Evolutionary conservation across 2,888 invertebrate species (phyloP), one percentile per base, ranked within the genome.

Genomic region (Phlogophora meticulosa): DNA sequence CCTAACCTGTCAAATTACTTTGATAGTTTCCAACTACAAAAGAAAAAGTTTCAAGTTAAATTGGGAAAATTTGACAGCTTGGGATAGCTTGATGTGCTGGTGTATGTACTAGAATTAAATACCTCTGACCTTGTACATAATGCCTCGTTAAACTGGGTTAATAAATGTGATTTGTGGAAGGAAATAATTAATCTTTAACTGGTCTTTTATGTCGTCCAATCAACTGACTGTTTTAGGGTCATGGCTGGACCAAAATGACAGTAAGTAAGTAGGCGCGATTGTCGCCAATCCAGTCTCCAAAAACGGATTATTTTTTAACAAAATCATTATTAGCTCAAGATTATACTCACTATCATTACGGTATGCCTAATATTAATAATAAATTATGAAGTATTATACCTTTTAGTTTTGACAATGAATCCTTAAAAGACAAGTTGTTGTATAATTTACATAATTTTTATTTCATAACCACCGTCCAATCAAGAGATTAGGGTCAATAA

Each of bases 161-260:
- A 34, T 80, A 46, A 69, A 58, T 56, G 11, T 53, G 10, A 78
- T 72, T 78, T 62, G 51, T 69, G 36, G 46, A 64, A 72, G 72
- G 78, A 68, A 74, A 70, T 53, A 22, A 53, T 75, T 52, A 55
- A 71, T 71, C 60, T 78, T 51, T 3, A 59, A 62, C 22, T 65
- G 59, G 52, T 60, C 34, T 42, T 36, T 45, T 45, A 51, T 52
- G 20, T 53, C 38, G 22, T 20, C 34, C 22, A 51, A 43, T 57
- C 40, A 51, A 51, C 20, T 1, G 17, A 67, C 24, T 66, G 34
- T 22, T 67, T 52, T 70, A 57, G 55, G 78, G 66, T 80, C 83
- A 83, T 36, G 78, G 64, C 20, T 69, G 17, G 7, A 34, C 11
- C 28, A 36, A 63, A 53, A 28, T 59, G 22, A 56, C 36, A 48